phyloP scores from a whole-genome alignment of 1,140 invertebrate species.

The Onthophagus taurus region DNA sequence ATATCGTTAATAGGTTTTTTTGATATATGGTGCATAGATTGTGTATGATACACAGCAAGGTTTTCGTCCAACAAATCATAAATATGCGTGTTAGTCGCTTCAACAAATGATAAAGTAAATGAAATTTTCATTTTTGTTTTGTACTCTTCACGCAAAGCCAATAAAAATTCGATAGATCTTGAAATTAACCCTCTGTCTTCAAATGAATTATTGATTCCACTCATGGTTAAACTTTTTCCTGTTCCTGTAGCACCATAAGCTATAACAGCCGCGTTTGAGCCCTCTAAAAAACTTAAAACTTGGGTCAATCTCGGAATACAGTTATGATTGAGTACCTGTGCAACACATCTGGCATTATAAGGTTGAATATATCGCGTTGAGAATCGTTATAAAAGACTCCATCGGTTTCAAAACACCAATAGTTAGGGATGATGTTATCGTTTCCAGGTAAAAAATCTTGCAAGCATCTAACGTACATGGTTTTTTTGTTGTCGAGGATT shows the following conservation, averaged over 20 bases:
- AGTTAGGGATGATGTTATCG: constrained; percentile 13
- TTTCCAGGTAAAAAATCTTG: constrained; percentile 20
- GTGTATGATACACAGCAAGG: too few relatives aligned
- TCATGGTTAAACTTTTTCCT: constrained; percentile 29
- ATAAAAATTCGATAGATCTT: constrained; percentile 20
- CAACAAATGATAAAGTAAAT: constrained; percentile 27
- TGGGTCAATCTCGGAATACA: background rate
- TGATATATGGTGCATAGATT: constrained; percentile 14
- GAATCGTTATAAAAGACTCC: constrained; percentile 24
- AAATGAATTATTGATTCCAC: constrained; percentile 23
- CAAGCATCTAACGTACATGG: constrained; percentile 23
- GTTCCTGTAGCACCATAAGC: constrained; percentile 27
- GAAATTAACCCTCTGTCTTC: constrained; percentile 28
- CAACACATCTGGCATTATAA: constrained; percentile 20
- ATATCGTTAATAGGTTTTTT: constrained; percentile 16
- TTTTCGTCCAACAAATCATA: constrained; percentile 22
- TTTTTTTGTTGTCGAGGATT: constrained; percentile 21
- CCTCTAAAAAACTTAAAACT: constrained; percentile 23
- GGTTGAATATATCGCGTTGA: constrained; percentile 21
- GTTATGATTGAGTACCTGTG: constrained; percentile 15
- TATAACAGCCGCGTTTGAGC: constrained; percentile 21
- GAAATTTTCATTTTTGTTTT: constrained; percentile 21
- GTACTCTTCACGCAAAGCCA: constrained; percentile 17
- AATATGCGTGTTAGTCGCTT: constrained; percentile 21
- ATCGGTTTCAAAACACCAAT: constrained; percentile 28